Conservation (phyloP, 2,797 vertebrate genomes). For the Anguilla pacifica region DNA sequence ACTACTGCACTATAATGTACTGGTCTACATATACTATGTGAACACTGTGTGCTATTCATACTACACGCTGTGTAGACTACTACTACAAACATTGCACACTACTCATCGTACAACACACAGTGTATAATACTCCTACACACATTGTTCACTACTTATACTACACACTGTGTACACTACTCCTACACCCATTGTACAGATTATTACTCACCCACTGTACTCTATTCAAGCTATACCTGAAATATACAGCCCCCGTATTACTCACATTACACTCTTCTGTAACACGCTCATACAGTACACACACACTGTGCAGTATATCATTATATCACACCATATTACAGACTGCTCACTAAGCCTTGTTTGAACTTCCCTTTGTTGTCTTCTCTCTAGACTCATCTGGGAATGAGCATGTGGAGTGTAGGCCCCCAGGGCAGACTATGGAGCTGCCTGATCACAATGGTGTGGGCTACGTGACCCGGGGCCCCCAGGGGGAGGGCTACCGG, state of each 20-base stretch:
- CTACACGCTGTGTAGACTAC: not conserved
- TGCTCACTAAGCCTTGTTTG: not conserved
- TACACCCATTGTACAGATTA: not conserved
- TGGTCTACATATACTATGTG: not conserved
- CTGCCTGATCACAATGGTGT: conserved; percentile 86
- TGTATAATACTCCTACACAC: not conserved
- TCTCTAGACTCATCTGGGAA: conserved; percentile 70
- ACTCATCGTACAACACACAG: not conserved
- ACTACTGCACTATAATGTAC: not conserved
- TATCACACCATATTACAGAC: not conserved
- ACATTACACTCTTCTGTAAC: not conserved
- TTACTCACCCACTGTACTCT: not conserved
- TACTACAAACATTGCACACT: not conserved
- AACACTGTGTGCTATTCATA: not conserved
- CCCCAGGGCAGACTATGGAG: conserved; percentile 83
- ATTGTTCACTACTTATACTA: not conserved
- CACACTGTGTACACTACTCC: not conserved
- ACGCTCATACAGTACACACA: not conserved
- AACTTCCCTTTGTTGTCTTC: not conserved
- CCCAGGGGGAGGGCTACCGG: conserved; percentile 77
- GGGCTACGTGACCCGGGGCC: conserved; percentile 71
- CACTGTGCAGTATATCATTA: not conserved
- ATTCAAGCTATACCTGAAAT: not conserved
- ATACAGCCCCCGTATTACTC: not conserved
- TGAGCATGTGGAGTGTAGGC: conserved; percentile 81